Evolutionary conservation across 2,113 vertebrate genomes (phyloP), one percentile per base, ranked within the genome.

Genomic region (Mormyrus lacerda): DNA sequence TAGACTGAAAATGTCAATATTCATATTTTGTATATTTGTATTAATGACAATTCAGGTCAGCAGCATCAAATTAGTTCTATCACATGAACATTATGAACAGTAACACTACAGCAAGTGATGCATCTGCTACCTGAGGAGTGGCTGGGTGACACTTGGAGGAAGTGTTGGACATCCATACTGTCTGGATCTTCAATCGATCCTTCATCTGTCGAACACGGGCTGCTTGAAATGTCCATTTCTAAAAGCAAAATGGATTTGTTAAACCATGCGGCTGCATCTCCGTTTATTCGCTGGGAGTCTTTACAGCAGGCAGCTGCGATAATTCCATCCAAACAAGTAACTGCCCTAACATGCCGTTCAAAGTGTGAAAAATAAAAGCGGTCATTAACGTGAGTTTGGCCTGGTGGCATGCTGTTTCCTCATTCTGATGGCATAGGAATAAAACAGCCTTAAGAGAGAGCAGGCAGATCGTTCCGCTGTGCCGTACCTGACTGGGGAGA

Each of bases 91-190:
- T 24, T n/a, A 82, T 21, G 3, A 44, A 44, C 9, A 44, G 86
- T 61, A 21, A 50, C 84, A n/a, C 4, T 45, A 39, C 10, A 21
- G 27, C 15, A 31, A n/a, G 53, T 84, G 4, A 79, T 1, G 44
- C 1, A 4, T 21, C 27, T 87, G 93, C 92, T 94, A 96, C 96
- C 93, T 27, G 82, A 0, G 7, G 76, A 87, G 84, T 94, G 95
- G 0, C 91, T 89, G 0, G 96, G 95, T 17, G 96, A 96, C 55
- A 96, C 94, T 87, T 96, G 93, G 48, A 96, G 95, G 88, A 88
- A 83, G 11, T 83, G 35, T 45, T 0, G 11, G 10, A 92, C 76
- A 21, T 10, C 17, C 44, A 86, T 19, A 44, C 10, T 90, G 0
- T 93, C 93, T 3, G 88, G 4, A 44, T 94, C 95, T 69, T 69